Evolutionary conservation across 2,888 invertebrate genomes (phyloP).

Genomic region (Scotopteryx bipunctaria): DNA sequence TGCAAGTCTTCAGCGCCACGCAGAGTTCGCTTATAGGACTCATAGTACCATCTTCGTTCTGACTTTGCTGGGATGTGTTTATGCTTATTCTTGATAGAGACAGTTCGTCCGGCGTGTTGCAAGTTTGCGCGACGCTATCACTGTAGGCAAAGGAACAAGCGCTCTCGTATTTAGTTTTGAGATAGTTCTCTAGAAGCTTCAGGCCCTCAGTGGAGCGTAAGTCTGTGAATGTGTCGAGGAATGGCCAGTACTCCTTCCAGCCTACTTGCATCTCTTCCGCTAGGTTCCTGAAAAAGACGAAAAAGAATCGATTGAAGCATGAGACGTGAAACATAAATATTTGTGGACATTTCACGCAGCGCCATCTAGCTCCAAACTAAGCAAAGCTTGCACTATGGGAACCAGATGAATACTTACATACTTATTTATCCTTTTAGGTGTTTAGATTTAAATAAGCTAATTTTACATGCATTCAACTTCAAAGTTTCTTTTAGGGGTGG

Average conservation of each 20-base stretch:
- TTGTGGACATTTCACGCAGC: no score
- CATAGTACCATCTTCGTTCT: constrained; percentile 45
- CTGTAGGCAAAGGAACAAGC: constrained; percentile 67
- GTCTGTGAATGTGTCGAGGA: constrained; percentile 92
- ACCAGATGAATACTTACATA: no score
- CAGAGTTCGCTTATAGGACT: constrained; percentile 86
- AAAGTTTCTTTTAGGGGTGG: no score
- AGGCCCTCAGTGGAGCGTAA: constrained; percentile 89
- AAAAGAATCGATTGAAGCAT: no score
- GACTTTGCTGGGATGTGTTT: constrained; percentile 49
- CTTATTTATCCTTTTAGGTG: no score
- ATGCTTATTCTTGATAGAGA: constrained; percentile 64
- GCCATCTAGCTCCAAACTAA: no score
- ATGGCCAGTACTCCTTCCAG: constrained; percentile 98
- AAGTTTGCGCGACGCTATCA: constrained; percentile 60
- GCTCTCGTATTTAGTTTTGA: constrained; percentile 82
- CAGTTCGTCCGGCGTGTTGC: constrained; percentile 56
- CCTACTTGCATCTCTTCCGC: constrained; percentile 88
- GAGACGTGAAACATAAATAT: no score
- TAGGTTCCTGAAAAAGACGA: constrained; percentile 82
- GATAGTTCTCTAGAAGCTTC: constrained; percentile 87
- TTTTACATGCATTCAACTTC: no score
- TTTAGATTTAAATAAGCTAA: no score
- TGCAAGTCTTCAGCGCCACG: constrained; percentile 81
- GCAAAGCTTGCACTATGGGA: no score